A percentile compares a stretch with the other conserved stretches of the same genome.
Evolutionary conservation across 2,888 invertebrate genomes (phyloP).

Genomic region (Cryptus armator): DNA sequence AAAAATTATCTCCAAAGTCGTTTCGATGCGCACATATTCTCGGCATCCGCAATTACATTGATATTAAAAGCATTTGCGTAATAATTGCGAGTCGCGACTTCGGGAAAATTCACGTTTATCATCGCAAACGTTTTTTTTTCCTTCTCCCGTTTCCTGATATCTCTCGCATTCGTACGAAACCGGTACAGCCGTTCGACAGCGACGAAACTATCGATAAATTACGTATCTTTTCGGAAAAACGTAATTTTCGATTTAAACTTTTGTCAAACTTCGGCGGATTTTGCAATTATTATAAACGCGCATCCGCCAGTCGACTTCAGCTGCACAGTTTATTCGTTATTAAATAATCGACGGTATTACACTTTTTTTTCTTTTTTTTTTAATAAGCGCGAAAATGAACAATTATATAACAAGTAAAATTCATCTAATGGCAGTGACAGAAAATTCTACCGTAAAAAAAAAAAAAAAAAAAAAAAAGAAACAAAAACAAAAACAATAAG

Average conservation of each 20-base stretch:
- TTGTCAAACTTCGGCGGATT: slow-evolving; percentile 19
- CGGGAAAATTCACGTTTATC: slow-evolving; percentile 19
- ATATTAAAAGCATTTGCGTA: slow-evolving; percentile 63
- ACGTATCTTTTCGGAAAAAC: slow-evolving; percentile 24
- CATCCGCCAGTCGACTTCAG: slow-evolving; percentile 43
- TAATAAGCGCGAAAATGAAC: slow-evolving; percentile 67
- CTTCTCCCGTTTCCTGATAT: neutral
- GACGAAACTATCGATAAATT: neutral
- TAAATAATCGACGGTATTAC: slow-evolving; percentile 69
- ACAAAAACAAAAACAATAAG: slow-evolving; percentile 63
- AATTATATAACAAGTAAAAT: slow-evolving; percentile 71
- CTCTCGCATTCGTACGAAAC: neutral
- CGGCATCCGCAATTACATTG: slow-evolving; percentile 66
- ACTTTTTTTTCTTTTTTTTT: slow-evolving; percentile 19
- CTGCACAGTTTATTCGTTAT: slow-evolving; percentile 54
- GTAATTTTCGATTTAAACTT: slow-evolving; percentile 3
- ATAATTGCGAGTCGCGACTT: slow-evolving; percentile 25
- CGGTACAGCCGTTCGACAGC: neutral
- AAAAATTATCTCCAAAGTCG: slow-evolving; percentile 47
- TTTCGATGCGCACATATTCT: slow-evolving; percentile 47
- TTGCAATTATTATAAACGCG: slow-evolving; percentile 40
- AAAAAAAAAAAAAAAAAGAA: neutral
- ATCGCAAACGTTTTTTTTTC: neutral
- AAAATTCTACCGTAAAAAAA: slow-evolving; percentile 65
- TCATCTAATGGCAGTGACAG: slow-evolving; percentile 79